A percentile compares a stretch with the other conserved stretches of the same genome.
phyloP scores from a whole-genome alignment of 2,113 vertebrate genomes.

The Eptesicus fuscus region DNA sequence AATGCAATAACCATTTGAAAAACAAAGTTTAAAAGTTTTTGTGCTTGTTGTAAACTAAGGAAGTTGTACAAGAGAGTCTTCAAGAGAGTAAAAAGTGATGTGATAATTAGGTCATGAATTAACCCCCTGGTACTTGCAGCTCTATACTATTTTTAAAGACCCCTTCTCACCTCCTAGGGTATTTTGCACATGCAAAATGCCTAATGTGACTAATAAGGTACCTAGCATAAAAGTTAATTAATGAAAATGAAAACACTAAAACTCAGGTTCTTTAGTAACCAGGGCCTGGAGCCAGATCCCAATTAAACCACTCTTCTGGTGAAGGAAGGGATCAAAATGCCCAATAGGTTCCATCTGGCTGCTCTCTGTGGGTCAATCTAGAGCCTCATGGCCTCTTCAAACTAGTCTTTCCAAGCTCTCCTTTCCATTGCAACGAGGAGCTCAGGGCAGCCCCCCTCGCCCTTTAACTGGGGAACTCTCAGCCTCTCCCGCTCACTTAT shows the following conservation, averaged over 20 bases:
- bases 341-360: slow-evolving; percentile 64
- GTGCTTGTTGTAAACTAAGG: slow-evolving; percentile 5
- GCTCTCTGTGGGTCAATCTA: slow-evolving; percentile 14
- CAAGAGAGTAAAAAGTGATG: slow-evolving; percentile 32
- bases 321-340: slow-evolving; percentile 54
- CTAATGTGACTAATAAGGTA: slow-evolving; percentile 54
- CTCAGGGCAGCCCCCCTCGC: not conserved
- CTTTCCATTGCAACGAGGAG: not conserved
- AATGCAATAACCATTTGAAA: not conserved
- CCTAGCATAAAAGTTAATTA: slow-evolving; percentile 66
- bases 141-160: slow-evolving; percentile 36
- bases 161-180: slow-evolving; percentile 41
- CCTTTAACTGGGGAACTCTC: too few species aligned
- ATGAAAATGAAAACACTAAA: slow-evolving; percentile 72
- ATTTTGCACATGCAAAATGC: slow-evolving; percentile 60
- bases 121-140: slow-evolving; percentile 20
- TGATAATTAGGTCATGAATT: slow-evolving; percentile 60
- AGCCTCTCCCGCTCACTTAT: not conserved
- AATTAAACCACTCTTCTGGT: slow-evolving; percentile 59
- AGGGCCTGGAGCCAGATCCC: slow-evolving; percentile 53
- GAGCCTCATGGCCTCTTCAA: not conserved
- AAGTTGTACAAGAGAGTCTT: not conserved
- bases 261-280: slow-evolving; percentile 65
- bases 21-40: not conserved
- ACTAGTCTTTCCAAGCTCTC: not conserved